phyloP scores from a whole-genome alignment of 1,140 invertebrate genomes.

The Scaptomyza montana region DNA sequence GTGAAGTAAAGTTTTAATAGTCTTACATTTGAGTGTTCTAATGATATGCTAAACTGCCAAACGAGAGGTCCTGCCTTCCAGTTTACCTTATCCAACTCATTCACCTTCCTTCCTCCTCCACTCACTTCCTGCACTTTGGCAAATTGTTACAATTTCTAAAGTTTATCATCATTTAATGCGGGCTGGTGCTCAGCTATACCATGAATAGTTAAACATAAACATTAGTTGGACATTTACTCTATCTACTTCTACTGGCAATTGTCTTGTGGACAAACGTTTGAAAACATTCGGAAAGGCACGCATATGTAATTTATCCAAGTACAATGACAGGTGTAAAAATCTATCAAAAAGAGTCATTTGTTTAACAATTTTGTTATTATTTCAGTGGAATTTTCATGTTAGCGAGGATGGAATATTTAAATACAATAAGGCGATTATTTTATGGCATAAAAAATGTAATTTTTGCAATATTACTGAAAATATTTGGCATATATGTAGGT shows the following conservation, averaged over 20 bases:
- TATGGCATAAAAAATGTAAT: no score
- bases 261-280: constrained; percentile 7
- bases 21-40: constrained; percentile 74
- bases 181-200: not conserved
- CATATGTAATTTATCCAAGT: constrained; percentile 5
- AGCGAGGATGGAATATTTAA: no score
- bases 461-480: no score
- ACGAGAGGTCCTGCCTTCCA: constrained; percentile 42
- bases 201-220: not conserved
- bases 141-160: constrained; percentile 43
- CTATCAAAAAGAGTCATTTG: constrained; percentile 9
- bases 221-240: constrained; percentile 3
- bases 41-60: constrained; percentile 78
- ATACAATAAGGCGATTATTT: no score
- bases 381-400: no score
- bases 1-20: constrained; percentile 71
- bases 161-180: constrained; percentile 23
- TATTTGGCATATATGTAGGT: no score
- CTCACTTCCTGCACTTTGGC: not conserved
- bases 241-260: not conserved
- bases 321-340: not conserved
- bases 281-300: not conserved
- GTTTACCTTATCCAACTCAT: constrained; percentile 1
- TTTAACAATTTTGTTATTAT: not conserved
- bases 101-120: no score